Evolutionary conservation across 2,113 vertebrate species (phyloP).

Genomic region (Cryptotis parvus): DNA sequence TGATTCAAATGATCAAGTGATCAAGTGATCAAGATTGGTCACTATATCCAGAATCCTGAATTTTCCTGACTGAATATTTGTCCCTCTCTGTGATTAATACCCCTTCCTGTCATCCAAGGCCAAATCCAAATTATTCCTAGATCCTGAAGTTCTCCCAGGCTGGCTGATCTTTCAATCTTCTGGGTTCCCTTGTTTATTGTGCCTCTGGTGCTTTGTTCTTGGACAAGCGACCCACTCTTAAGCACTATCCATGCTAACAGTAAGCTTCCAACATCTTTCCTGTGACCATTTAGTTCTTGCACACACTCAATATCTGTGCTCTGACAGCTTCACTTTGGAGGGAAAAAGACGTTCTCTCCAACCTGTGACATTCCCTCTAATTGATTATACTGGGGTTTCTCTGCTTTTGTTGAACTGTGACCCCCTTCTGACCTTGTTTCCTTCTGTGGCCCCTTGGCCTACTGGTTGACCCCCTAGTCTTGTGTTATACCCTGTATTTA

Average conservation of each 20-base stretch:
- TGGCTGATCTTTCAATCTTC: neutral
- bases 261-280: neutral
- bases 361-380: neutral
- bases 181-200: neutral
- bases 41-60: neutral
- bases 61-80: constrained; percentile 3
- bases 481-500: too few relatives aligned
- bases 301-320: neutral
- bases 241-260: neutral
- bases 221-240: neutral
- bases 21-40: too few relatives aligned
- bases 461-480: too few relatives aligned
- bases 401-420: too few relatives aligned
- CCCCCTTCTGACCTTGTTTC: too few relatives aligned
- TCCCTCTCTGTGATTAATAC: neutral
- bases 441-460: too few relatives aligned
- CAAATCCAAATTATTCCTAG: neutral
- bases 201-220: neutral
- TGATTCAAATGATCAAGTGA: too few relatives aligned
- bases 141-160: neutral
- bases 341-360: neutral
- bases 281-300: neutral
- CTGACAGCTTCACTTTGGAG: neutral
- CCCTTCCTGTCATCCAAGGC: neutral
- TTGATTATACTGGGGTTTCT: too few relatives aligned